Evolutionary conservation across 2,113 vertebrate genomes (phyloP), one percentile per base, ranked within the genome.

Genomic region (Euleptes europaea): DNA sequence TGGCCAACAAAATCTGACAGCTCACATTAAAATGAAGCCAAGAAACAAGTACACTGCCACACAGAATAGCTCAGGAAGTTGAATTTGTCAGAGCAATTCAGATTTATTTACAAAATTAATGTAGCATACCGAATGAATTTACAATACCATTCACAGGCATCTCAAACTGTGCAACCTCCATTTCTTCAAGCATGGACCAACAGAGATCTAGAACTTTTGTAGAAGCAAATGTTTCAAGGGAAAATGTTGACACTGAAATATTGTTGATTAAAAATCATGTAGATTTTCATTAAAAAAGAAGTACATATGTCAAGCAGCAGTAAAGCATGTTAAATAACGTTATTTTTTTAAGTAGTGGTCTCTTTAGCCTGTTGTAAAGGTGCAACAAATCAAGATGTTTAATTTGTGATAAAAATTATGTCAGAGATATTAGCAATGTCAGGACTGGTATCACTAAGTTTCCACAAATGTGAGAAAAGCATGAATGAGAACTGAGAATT

Each of bases 1-100:
- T 15, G 26, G n/a, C 35, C 15, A 33, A n/a, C 14, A 63, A 28
- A 19, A 63, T 5, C 23, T 0, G 54, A 81, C 76, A 63, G 49
- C n/a, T 63, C 89, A 23, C 35, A 84, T 84, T 9, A 86, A 47
- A 26, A 35, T 83, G 80, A 84, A 15, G 2, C 67, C 21, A 90
- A 31, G 72, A 82, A 76, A 23, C 28, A 89, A 67, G 35, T 87
- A 51, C 3, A 0, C 1, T 69, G 15, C 4, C 38, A 76, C 15
- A n/a, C n/a, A 35, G 40, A 66, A 79, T 79, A 42, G 15, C 63
- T 78, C 57, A 85, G 88, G 82, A 74, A 0, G 0, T 5, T 63
- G 54, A 26, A 90, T 38, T 33, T 1, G 31, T 70, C 57, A 63
- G 15, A 70, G 7, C 23, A 70, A 79, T 85, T 28, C 42, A 35